Evolutionary conservation across 2,113 vertebrate genomes (phyloP).

Genomic region (Bufo bufo): DNA sequence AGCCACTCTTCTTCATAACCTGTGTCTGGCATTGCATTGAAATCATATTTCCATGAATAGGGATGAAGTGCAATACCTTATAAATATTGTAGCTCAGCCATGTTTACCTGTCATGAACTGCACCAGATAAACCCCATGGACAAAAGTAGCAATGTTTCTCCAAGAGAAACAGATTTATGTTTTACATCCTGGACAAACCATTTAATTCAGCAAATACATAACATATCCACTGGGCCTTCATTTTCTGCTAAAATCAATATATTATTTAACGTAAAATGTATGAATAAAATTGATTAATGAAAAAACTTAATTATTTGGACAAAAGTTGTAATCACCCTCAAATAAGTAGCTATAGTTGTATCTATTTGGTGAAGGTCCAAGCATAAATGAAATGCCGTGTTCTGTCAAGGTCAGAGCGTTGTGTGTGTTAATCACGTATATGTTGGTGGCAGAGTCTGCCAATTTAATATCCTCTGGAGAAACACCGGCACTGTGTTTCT

Average conservation of each 20-base stretch:
- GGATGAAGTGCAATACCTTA: too few relatives aligned
- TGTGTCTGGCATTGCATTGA: not conserved
- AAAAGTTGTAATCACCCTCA: not conserved
- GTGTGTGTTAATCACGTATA: not conserved
- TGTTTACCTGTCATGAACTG: too few relatives aligned
- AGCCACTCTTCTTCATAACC: not conserved
- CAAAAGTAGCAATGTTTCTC: not conserved
- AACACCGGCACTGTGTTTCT: conserved; percentile 47
- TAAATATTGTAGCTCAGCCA: too few relatives aligned
- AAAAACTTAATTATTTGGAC: not conserved
- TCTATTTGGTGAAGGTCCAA: not conserved
- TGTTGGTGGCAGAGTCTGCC: conserved; percentile 47
- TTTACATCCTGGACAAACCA: not conserved
- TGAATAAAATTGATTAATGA: too few relatives aligned
- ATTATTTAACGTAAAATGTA: not conserved
- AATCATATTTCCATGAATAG: too few relatives aligned
- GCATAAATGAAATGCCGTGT: fast-evolving
- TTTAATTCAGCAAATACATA: not conserved
- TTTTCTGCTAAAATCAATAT: not conserved
- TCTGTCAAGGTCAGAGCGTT: fast-evolving
- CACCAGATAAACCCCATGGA: not conserved
- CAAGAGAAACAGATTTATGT: not conserved
- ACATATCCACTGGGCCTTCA: not conserved
- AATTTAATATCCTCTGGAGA: not conserved
- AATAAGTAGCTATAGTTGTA: not conserved